A percentile compares a stretch with the other conserved stretches of the same genome.
phyloP scores from a whole-genome alignment of 2,797 vertebrate genomes.

The Sphenodon punctatus region DNA sequence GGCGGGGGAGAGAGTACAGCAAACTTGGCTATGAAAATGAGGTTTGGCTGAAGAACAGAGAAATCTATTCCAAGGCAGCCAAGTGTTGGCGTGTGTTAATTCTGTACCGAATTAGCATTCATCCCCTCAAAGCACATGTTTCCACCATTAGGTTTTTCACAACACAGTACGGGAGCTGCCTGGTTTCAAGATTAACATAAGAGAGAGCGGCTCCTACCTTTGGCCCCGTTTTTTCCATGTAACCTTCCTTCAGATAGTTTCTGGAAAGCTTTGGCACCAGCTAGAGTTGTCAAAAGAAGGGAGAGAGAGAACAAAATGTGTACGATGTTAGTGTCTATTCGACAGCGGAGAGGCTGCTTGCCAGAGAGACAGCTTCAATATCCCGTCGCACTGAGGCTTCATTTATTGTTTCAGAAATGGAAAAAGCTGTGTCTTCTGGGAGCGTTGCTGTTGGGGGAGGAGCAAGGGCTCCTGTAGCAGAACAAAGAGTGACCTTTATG shows the following conservation, averaged over 20 bases:
- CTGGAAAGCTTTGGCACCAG: constrained; percentile 97
- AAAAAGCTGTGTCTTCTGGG: no score
- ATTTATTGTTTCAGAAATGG: neutral
- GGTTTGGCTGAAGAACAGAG: no score
- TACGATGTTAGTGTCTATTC: neutral
- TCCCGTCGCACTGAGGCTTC: neutral
- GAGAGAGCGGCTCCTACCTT: constrained; percentile 78
- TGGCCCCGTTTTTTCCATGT: constrained; percentile 98
- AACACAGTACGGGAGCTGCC: rapidly evolving
- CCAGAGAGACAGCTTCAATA: rapidly evolving
- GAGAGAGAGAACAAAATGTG: neutral
- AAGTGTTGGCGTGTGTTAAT: rapidly evolving
- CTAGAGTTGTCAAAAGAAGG: constrained; percentile 59
- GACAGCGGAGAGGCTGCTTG: neutral
- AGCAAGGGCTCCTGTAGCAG: no score
- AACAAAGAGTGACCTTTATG: no score
- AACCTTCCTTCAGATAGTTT: constrained; percentile 96
- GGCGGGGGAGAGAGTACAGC: neutral
- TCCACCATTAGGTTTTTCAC: neutral
- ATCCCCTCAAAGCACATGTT: neutral
- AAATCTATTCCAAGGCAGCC: no score
- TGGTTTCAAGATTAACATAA: rapidly evolving
- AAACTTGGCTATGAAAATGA: neutral
- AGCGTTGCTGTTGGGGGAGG: no score
- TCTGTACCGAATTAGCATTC: rapidly evolving